Conservation (phyloP, 2,888 invertebrate species). For the Digitonthophagus gazella region DNA sequence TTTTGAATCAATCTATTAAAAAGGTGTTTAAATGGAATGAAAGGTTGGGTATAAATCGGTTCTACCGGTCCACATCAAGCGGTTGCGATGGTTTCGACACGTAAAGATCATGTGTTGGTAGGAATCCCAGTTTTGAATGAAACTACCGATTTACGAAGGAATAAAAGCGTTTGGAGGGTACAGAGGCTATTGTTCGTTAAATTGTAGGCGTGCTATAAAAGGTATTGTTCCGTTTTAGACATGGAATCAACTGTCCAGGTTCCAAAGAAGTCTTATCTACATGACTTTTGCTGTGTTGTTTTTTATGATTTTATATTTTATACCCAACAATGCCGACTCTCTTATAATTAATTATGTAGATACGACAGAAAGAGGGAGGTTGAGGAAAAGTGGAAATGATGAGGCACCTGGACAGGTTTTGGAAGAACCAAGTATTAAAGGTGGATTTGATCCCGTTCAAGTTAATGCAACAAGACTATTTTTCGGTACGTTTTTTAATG, state of each 20-base stretch:
- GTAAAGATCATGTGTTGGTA: conserved; percentile 24
- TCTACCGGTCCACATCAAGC: no score
- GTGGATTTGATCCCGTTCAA: conserved; percentile 40
- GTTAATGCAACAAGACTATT: conserved; percentile 36
- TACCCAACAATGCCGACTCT: conserved; percentile 52
- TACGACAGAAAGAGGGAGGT: conserved; percentile 28
- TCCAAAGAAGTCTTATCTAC: conserved; percentile 76
- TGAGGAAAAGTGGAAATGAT: conserved; percentile 38
- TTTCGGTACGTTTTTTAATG: conserved; percentile 33
- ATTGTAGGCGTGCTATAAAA: neutral
- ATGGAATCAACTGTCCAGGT: conserved; percentile 83
- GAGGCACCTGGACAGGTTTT: conserved; percentile 50
- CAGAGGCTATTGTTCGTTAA: conserved; percentile 12
- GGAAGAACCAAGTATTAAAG: conserved; percentile 49
- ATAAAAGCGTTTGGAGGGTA: conserved; percentile 36
- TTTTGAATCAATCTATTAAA: conserved; percentile 2
- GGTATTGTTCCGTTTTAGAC: conserved; percentile 57
- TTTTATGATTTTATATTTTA: conserved; percentile 60
- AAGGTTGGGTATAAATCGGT: neutral
- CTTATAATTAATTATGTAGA: conserved; percentile 37
- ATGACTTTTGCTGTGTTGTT: conserved; percentile 59
- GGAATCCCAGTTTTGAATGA: conserved; percentile 27
- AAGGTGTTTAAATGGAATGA: neutral
- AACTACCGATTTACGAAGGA: conserved; percentile 30
- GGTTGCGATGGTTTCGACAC: conserved; percentile 14